Percentiles rank a stretch among this genome's conserved stretches.
Evolutionary conservation across 2,113 vertebrate genomes (phyloP).

Genomic region (Nothobranchius furzeri): DNA sequence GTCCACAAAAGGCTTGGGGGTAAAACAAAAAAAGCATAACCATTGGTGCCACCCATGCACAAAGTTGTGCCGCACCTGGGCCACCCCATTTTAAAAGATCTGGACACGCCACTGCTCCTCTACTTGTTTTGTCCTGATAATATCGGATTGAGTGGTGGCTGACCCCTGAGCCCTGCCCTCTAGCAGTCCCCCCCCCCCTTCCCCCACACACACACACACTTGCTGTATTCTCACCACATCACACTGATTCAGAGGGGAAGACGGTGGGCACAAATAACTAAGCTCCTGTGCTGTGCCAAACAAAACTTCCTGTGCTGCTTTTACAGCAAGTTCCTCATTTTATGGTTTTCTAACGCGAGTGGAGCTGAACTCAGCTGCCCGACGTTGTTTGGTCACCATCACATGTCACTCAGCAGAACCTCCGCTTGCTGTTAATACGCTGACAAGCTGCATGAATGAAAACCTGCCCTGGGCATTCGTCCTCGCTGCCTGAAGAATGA

Average conservation of each 20-base stretch:
- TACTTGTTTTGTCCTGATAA: slow-evolving; percentile 42
- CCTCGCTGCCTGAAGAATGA: too few species aligned
- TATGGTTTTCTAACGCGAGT: slow-evolving; percentile 73
- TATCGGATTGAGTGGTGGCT: slow-evolving; percentile 65
- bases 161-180: slow-evolving; percentile 39
- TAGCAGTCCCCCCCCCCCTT: slow-evolving; percentile 35
- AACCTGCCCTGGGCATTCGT: too few species aligned
- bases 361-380: slow-evolving; percentile 43
- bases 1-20: too few species aligned
- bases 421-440: too few species aligned
- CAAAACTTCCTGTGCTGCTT: slow-evolving; percentile 82
- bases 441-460: too few species aligned
- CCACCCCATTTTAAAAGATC: too few species aligned
- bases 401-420: slow-evolving; percentile 35
- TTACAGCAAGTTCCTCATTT: slow-evolving; percentile 74
- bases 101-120: too few species aligned
- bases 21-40: too few species aligned
- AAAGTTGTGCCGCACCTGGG: too few species aligned
- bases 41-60: too few species aligned
- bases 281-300: slow-evolving; percentile 70
- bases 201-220: too few species aligned
- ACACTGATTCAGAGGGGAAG: slow-evolving; percentile 73
- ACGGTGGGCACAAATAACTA: slow-evolving; percentile 79
- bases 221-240: slow-evolving; percentile 62
- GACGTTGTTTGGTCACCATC: slow-evolving; percentile 62